phyloP scores from a whole-genome alignment of 2,797 vertebrate genomes.

The Sebastes alutus region DNA sequence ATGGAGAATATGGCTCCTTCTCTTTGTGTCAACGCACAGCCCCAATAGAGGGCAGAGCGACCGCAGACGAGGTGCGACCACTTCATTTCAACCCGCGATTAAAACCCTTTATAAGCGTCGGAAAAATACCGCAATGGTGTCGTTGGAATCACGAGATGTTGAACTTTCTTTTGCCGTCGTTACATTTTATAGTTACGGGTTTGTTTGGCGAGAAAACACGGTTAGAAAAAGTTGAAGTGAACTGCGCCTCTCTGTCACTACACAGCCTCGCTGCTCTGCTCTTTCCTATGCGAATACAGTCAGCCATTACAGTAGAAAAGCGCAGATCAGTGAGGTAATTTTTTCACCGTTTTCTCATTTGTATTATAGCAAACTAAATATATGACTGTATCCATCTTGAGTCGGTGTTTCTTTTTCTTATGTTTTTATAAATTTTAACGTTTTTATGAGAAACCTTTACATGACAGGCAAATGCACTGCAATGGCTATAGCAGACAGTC shows the following conservation, averaged over 20 bases:
- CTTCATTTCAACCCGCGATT: conserved; percentile 70
- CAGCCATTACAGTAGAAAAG: conserved; percentile 94
- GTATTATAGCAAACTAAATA: conserved; percentile 38
- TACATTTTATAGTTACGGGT: conserved; percentile 47
- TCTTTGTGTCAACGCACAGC: conserved; percentile 91
- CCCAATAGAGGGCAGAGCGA: conserved; percentile 86
- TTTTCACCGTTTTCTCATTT: conserved; percentile 46
- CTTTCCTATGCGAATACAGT: conserved; percentile 91
- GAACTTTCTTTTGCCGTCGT: conserved; percentile 74
- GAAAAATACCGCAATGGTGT: conserved; percentile 58
- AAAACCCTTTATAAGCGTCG: conserved; percentile 37
- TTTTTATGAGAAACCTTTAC: conserved; percentile 55
- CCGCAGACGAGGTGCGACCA: conserved; percentile 69
- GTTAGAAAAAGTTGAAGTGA: conserved; percentile 90
- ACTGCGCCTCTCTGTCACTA: conserved; percentile 87
- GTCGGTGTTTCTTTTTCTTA: conserved; percentile 60
- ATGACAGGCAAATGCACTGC: conserved; percentile 83
- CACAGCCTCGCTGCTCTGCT: conserved; percentile 85
- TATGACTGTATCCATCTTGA: background rate
- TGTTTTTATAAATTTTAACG: conserved; percentile 54
- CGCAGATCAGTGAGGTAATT: conserved; percentile 85
- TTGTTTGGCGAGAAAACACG: conserved; percentile 72
- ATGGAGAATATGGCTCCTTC: conserved; percentile 96
- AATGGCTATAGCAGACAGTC: conserved; percentile 75
- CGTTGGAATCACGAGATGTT: conserved; percentile 61